Base-by-base conservation (phyloP, 2,797 vertebrate species). In the Morelia viridis region DNA sequence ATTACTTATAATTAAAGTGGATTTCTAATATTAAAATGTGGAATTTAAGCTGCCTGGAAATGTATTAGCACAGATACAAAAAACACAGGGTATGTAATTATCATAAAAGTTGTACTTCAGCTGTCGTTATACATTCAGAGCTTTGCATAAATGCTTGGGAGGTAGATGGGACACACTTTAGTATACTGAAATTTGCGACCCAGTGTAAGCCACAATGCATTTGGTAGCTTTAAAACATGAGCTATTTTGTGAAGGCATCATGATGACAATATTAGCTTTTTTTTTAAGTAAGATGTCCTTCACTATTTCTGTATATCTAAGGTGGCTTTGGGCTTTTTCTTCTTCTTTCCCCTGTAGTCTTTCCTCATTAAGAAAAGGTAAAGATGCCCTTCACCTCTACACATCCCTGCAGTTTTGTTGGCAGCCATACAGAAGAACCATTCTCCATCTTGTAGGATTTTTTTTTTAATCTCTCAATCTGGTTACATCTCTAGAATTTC, bases 1-100 rank as follows among this genome's bases (percentile, higher is more conserved):
- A 98, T 98, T 97, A 97, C 96, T 97, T 98, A 96, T 96, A 98
- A 98, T 98, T 92, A 98, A 98, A 98, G 96, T 97, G 96, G 96
- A 96, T 97, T 98, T 97, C 96, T 95, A 95, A 97, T 97, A 97
- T 97, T 98, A 97, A 98, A 97, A 96, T 94, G 24, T 91, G 93
- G 94, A 95, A 95, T 96, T 96, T 91, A 88, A 88, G 68, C 95
- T 96, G 96, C 96, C 96, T 96, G 96, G 76, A 86, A 96, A 90
- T 95, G 97, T 95, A 97, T 97, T 96, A 96, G 93, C 94, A 94
- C 65, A 95, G 91, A 95, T 86, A 86, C 91, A 96, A 71, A 68
- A 68, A 76, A 96, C 94, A 94, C 94, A 96, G 84, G 86, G 92
- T 87, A 41, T 92, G 85, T 91, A 90, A 92, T 96, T 96, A 96